A percentile compares a stretch with the other conserved stretches of the same genome.
Conservation (phyloP, 2,797 vertebrate species). For the Acrossocheilus fasciatus region DNA sequence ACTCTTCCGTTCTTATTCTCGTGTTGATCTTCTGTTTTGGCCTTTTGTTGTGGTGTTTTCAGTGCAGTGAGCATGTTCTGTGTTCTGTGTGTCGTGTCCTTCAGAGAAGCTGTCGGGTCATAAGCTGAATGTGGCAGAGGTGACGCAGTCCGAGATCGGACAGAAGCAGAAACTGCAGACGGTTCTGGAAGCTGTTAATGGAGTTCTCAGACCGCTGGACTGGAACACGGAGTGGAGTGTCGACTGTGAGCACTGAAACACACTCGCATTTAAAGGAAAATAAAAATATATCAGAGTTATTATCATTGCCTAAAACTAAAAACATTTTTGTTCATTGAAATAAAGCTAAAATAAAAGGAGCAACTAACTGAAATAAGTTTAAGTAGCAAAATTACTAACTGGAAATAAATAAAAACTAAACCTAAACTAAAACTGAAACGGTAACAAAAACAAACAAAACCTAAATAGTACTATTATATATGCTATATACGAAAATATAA, state of each 20-base stretch:
- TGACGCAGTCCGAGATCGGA: constrained; percentile 94
- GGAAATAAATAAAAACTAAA: not conserved
- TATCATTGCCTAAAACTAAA: not conserved
- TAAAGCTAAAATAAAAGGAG: too few species aligned
- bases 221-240: constrained; percentile 92
- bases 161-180: constrained; percentile 98
- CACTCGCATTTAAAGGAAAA: too few species aligned
- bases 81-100: constrained; percentile 14
- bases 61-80: not conserved
- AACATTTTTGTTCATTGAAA: too few species aligned
- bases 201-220: constrained; percentile 88
- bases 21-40: not conserved
- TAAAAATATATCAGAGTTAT: too few species aligned
- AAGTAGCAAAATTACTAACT: too few species aligned
- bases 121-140: constrained; percentile 95
- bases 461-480: not conserved
- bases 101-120: constrained; percentile 88
- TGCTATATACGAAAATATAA: too few species aligned
- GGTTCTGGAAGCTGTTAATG: constrained; percentile 90
- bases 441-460: not conserved
- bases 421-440: not conserved
- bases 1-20: not conserved
- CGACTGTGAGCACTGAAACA: constrained; percentile 84
- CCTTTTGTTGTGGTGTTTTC: not conserved
- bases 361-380: too few species aligned